phyloP scores from a whole-genome alignment of 2,113 vertebrate genomes.

The Pelecanoides urinatrix region DNA sequence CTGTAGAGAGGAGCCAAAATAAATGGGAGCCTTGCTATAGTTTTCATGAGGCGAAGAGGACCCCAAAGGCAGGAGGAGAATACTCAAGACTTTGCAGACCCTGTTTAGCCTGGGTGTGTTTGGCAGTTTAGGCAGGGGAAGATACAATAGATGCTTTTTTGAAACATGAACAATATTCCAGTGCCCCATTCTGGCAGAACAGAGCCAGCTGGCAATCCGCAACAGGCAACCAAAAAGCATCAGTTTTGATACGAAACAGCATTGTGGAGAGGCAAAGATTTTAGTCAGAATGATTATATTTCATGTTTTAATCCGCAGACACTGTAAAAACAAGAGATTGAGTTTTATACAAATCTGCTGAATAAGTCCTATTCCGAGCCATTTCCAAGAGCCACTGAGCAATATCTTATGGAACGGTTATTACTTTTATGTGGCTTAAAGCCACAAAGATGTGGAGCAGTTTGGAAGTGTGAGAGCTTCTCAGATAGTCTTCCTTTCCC shows the following conservation, averaged over 20 bases:
- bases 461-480: not conserved
- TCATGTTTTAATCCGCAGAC: not conserved
- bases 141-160: not conserved
- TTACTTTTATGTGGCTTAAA: not conserved
- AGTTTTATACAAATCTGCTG: not conserved
- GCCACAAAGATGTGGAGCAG: not conserved
- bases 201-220: slow-evolving; percentile 1
- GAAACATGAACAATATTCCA: not conserved
- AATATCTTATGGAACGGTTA: not conserved
- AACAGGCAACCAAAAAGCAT: slow-evolving; percentile 8
- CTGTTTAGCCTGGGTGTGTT: not conserved
- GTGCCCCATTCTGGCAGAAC: not conserved
- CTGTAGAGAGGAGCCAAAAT: not conserved
- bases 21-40: not conserved
- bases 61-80: not conserved
- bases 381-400: slow-evolving; percentile 31
- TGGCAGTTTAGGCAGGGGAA: not conserved
- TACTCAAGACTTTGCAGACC: not conserved
- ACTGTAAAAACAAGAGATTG: slow-evolving; percentile 1
- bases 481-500: not conserved
- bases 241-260: not conserved
- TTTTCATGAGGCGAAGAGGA: not conserved
- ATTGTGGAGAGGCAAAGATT: not conserved
- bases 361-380: not conserved
- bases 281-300: slow-evolving; percentile 15